phyloP scores from a whole-genome alignment of 2,797 vertebrate genomes.

The Artibeus lituratus region DNA sequence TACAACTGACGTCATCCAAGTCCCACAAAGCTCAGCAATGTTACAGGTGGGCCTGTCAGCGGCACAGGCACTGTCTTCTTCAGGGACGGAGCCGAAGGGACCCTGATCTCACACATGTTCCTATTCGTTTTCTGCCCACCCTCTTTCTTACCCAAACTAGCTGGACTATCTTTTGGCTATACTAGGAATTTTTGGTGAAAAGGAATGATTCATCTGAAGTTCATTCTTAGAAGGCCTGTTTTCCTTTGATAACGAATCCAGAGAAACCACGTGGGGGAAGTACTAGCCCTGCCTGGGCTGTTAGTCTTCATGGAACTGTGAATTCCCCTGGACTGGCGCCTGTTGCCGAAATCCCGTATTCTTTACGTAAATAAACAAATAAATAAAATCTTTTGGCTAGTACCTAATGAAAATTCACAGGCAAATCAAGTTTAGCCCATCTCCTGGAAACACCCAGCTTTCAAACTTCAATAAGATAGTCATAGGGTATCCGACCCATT shows the following conservation, averaged over 20 bases:
- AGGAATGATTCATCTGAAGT: constrained; percentile 18
- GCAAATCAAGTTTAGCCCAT: constrained; percentile 54
- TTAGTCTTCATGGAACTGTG: constrained; percentile 33
- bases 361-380: constrained; percentile 67
- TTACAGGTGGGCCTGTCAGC: fast-evolving
- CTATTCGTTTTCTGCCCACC: neutral
- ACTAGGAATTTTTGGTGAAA: neutral
- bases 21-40: fast-evolving
- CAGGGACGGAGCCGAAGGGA: neutral
- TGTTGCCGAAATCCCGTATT: constrained; percentile 48
- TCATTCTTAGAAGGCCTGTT: constrained; percentile 39
- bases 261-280: neutral
- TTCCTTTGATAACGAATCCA: constrained; percentile 35
- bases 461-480: constrained; percentile 61
- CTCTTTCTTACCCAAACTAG: neutral
- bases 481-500: constrained; percentile 38
- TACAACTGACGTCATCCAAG: neutral
- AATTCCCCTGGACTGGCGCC: constrained; percentile 73
- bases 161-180: neutral
- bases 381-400: constrained; percentile 66
- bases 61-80: neutral
- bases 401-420: constrained; percentile 62
- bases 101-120: neutral
- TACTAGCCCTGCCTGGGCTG: neutral
- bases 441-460: constrained; percentile 74